A percentile compares a stretch with the other conserved stretches of the same genome.
Evolutionary conservation across 1,140 invertebrate species (phyloP).

Genomic region (Globodera rostochiensis): DNA sequence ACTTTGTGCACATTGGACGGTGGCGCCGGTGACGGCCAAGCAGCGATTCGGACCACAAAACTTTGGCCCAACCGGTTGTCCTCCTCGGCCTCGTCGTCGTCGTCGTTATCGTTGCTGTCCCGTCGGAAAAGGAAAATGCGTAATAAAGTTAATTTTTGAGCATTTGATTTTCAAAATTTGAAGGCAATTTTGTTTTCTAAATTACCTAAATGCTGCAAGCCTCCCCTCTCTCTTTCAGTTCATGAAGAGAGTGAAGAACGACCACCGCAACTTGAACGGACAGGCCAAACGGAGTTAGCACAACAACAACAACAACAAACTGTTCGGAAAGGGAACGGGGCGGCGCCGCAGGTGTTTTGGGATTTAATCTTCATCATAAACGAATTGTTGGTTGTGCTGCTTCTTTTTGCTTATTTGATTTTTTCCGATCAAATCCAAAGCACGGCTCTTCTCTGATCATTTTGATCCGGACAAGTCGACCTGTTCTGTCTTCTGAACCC

Average conservation of each 20-base stretch:
- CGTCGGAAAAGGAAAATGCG: too few relatives aligned
- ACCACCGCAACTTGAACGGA: neutral
- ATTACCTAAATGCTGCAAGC: too few relatives aligned
- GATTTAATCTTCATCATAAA: neutral
- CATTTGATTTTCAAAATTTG: too few relatives aligned
- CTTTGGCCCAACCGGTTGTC: neutral
- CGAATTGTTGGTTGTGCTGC: neutral
- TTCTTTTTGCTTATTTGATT: neutral
- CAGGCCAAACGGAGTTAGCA: neutral
- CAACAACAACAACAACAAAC: slow-evolving; percentile 1
- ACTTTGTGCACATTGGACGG: neutral
- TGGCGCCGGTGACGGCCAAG: neutral
- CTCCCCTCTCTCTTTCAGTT: neutral
- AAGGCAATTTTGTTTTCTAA: too few relatives aligned
- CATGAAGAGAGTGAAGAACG: slow-evolving; percentile 9
- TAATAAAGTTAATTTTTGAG: too few relatives aligned
- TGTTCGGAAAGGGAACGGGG: neutral
- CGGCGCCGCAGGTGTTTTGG: neutral
- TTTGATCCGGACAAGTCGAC: too few relatives aligned
- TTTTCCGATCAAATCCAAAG: neutral
- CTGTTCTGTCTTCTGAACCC: too few relatives aligned
- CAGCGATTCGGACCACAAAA: neutral
- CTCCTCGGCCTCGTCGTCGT: neutral
- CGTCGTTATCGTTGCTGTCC: too few relatives aligned
- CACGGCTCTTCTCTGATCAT: too few relatives aligned